Conservation (phyloP, 2,797 vertebrate species). For the Diplodus puntazzo region DNA sequence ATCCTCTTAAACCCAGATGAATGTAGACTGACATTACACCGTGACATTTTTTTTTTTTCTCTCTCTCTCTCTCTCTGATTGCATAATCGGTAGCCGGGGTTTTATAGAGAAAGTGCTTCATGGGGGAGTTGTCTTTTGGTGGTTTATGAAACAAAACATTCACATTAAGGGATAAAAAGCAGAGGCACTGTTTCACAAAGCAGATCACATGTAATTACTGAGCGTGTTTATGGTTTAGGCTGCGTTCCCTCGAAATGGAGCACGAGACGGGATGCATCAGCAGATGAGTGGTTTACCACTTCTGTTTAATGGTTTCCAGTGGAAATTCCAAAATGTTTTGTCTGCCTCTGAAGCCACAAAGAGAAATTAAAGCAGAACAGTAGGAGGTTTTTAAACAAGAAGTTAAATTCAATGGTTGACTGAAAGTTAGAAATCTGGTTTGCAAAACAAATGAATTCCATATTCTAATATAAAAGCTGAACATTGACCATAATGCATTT, state of each 20-base stretch:
- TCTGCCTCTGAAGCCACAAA: neutral
- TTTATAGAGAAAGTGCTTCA: neutral
- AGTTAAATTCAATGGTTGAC: no score
- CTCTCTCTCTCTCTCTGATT: neutral
- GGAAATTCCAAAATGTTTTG: neutral
- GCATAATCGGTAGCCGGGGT: neutral
- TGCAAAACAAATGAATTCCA: no score
- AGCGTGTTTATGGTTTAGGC: no score
- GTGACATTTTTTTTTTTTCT: neutral
- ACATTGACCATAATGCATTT: no score
- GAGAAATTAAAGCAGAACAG: no score
- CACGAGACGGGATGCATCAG: no score
- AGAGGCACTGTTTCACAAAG: neutral
- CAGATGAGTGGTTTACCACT: neutral
- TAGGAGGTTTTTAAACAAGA: no score
- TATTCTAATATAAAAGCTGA: no score
- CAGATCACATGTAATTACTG: neutral
- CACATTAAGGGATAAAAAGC: neutral
- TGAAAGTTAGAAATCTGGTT: no score
- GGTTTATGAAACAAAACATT: neutral
- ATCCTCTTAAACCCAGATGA: slow-evolving; percentile 50
- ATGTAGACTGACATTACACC: neutral
- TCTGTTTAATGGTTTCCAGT: slow-evolving; percentile 3
- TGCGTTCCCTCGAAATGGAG: no score
- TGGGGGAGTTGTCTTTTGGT: neutral